phyloP scores from a whole-genome alignment of 2,113 vertebrate genomes.

The Aix galericulata region DNA sequence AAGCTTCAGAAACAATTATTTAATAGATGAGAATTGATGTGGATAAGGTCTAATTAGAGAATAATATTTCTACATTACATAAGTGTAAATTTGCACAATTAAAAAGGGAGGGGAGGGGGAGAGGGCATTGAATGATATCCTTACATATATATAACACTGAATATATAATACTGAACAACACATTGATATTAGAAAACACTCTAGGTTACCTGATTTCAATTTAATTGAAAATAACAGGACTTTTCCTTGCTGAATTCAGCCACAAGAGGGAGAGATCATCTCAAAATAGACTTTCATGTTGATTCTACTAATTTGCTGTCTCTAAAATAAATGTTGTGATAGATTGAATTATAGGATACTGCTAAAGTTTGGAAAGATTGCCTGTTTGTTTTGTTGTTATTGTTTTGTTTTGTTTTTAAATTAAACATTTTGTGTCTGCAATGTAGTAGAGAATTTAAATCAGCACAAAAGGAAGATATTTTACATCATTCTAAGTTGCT shows the following conservation, averaged over 20 bases:
- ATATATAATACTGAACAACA: background rate
- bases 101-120: too few relatives aligned
- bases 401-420: background rate
- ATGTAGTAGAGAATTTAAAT: background rate
- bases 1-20: background rate
- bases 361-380: background rate
- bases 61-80: background rate
- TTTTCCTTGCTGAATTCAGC: background rate
- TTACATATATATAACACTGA: background rate
- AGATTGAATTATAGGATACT: background rate
- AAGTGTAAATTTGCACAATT: background rate
- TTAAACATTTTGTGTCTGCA: background rate
- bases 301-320: background rate
- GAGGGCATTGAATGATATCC: background rate
- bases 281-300: background rate
- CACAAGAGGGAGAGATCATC: slow-evolving; percentile 50
- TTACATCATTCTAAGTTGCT: background rate
- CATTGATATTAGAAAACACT: background rate
- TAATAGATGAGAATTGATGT: background rate
- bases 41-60: background rate
- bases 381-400: background rate
- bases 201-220: background rate
- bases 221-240: background rate
- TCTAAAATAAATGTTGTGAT: background rate
- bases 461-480: background rate